Conservation (phyloP, 2,888 invertebrate species). For the Andricus curvator region DNA sequence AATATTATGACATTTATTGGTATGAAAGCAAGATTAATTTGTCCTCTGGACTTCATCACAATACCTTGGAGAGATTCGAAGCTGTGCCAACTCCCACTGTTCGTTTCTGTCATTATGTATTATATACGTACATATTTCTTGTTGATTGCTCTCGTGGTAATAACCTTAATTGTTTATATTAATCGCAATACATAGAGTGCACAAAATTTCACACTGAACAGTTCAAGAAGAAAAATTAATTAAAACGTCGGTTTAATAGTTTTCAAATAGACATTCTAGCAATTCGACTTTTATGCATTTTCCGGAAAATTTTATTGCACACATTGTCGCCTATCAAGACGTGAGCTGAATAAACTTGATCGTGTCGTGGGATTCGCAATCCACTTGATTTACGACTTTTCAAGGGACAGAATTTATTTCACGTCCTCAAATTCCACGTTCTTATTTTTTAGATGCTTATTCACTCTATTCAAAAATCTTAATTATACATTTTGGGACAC, state of each 20-base stretch:
- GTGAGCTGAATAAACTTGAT: conserved; percentile 34
- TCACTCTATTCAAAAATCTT: background rate
- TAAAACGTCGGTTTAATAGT: too few species aligned
- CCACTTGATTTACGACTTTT: conserved; percentile 13
- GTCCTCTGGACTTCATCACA: conserved; percentile 1
- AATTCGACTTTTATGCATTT: conserved; percentile 15
- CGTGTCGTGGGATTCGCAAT: background rate
- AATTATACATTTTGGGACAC: background rate
- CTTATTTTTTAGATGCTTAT: background rate
- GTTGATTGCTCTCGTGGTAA: too few species aligned
- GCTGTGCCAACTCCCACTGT: too few species aligned
- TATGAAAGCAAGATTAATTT: conserved; percentile 15
- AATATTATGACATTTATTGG: conserved; percentile 17
- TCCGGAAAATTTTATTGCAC: conserved; percentile 19
- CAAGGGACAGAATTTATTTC: conserved; percentile 13
- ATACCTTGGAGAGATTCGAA: background rate
- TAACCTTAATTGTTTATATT: too few species aligned
- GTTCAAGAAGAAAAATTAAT: background rate
- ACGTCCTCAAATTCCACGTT: background rate
- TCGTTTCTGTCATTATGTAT: too few species aligned
- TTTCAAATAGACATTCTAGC: background rate
- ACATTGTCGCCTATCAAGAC: conserved; percentile 22
- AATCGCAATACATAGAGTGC: too few species aligned
- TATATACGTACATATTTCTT: too few species aligned
- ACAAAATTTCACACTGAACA: background rate